Evolutionary conservation across 2,888 invertebrate genomes (phyloP), one percentile per base, ranked within the genome.

Genomic region (Caenorhabditis parvicauda): DNA sequence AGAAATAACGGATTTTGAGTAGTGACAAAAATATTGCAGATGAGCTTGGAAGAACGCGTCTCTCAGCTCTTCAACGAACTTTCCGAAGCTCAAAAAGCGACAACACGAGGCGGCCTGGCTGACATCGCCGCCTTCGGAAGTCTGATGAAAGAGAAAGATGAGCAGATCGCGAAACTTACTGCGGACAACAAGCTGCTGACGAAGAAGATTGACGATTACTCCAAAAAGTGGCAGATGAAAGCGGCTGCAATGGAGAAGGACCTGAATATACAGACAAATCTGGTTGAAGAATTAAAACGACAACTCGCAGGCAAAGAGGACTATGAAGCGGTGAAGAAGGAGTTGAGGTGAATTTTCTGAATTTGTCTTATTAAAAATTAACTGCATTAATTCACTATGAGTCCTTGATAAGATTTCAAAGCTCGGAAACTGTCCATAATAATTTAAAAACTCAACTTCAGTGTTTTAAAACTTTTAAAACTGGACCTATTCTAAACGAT

Each of bases 321-420:
- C 85, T 93, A 93, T 83, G 92, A 92, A 63, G 92, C 92, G 73
- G 86, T 93, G 77, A 92, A 92, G 84, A 85, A 91, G 76, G 92
- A 94, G 85, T 87, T 93, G 81, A 82, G 81, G 84, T 84, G 67
- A 45, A 52, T 60, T 39, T n/a, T n/a, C n/a, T n/a, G n/a, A n/a
- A n/a, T n/a, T n/a, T n/a, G n/a, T n/a, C n/a, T n/a, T n/a, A n/a
- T n/a, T n/a, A n/a, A n/a, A n/a, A n/a, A n/a, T n/a, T n/a, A n/a
- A n/a, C n/a, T n/a, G n/a, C n/a, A n/a, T n/a, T n/a, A n/a, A n/a
- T n/a, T n/a, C n/a, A n/a, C n/a, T n/a, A n/a, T n/a, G n/a, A n/a
- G n/a, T n/a, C n/a, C n/a, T n/a, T n/a, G n/a, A n/a, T n/a, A n/a
- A n/a, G n/a, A n/a, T n/a, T n/a, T n/a, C n/a, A n/a, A n/a, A n/a